Evolutionary conservation across 2,888 invertebrate species (phyloP), one percentile per base, ranked within the genome.

Genomic region (Gibbula magus): DNA sequence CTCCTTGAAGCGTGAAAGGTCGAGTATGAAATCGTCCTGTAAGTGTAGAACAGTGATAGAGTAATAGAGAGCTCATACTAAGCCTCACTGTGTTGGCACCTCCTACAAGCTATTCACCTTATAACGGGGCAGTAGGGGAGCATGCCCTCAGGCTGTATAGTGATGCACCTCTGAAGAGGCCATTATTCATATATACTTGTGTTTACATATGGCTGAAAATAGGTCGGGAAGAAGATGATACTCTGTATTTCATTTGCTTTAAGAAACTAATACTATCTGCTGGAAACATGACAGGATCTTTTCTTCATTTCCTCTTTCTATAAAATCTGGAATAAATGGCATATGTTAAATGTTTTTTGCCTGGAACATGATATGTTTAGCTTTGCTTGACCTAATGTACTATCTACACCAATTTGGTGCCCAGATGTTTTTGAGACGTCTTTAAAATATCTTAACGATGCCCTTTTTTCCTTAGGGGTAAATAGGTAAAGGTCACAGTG

Each of bases 391-490:
- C 70, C 39, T 70, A 70, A 70, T 70, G 70, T 70, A 70, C 70
- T 70, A 70, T 70, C 70, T 70, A 70, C 70, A 32, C 39, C 70
- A 70, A 70, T 70, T 70, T 70, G 70, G 32, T 70, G 70, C 70
- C 70, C 70, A 70, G 70, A 70, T 70, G 70, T 70, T 70, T 61
- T 70, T 70, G 70, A 70, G 70, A 70, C 20, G 70, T 70, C 70
- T 70, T 70, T 70, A 70, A 70, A 70, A 70, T 70, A 70, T 70
- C 70, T 70, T 70, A 70, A 70, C 70, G 39, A 70, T 70, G 70
- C 35, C 70, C 70, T 70, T 70, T 70, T 67, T 39, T 39, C 70
- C 70, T 70, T n/a, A 32, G 39, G 70, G 70, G 39, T 32, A 39
- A 70, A 39, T 35, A 20, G 35, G 39, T 70, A 70, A 70, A 70